Evolutionary conservation across 2,888 invertebrate species (phyloP), one percentile per base, ranked within the genome.

Genomic region (Trissolcus brochymenae): DNA sequence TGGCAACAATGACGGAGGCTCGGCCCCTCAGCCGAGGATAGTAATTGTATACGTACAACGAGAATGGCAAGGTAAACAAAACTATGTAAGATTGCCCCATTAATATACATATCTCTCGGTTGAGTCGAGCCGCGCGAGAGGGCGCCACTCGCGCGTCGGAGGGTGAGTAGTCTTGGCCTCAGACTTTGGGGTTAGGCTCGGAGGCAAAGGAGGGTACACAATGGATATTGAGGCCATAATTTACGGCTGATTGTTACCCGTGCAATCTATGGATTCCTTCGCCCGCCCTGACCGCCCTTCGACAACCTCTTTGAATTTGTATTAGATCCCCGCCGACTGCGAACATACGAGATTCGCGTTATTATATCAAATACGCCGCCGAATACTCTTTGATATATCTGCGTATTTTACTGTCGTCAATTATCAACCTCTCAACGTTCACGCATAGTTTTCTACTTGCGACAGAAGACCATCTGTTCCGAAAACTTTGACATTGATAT

Each of bases 61-160:
- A 87, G 87, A 88, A 89, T 89, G 87, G 89, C 88, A 89, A 89
- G 88, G 89, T 89, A 89, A 89, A 89, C 89, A 89, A 89, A 89
- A 89, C 89, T 89, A 89, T 89, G 89, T 89, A 89, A 89, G 89
- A 89, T 89, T 89, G 89, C 85, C 88, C 89, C 88, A 89, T 89
- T 89, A 89, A 89, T 89, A 89, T 89, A 89, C 89, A 89, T 89
- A 89, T 89, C 89, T 89, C 87, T 86, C 83, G 87, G 88, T 84
- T 87, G 84, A 86, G 86, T 86, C 85, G 84, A 83, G 83, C 83
- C 82, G 78, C 78, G 83, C 81, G 84, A 79, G 79, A 80, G 79
- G 76, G 78, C 79, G 79, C 78, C 80, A 70, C 75, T 68, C 68
- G 64, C 19, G 57, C 65, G 79, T 82, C 49, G 13, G 55, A 79